Evolutionary conservation across 2,888 invertebrate species (phyloP), one percentile per base, ranked within the genome.

Genomic region (Cyclophora punctaria): DNA sequence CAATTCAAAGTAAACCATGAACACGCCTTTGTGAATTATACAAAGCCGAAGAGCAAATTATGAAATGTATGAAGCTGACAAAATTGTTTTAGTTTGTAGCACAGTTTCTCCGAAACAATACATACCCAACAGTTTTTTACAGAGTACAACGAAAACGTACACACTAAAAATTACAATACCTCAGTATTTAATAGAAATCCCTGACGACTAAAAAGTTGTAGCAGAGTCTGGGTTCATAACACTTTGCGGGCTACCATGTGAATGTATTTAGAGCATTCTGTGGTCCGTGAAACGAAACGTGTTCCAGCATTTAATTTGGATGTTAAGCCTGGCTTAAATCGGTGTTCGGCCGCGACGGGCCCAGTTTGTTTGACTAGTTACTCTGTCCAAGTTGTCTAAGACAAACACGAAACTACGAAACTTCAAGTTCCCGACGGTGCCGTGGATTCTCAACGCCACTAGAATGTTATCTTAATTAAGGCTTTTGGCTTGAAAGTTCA

Each of bases 371-470:
- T 80, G 78, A 77, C 71, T 78, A 80, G 76, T 75, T 75, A 80
- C 77, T 69, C 76, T 77, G 80, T 77, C 82, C 78, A 82, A 83
- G 73, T 84, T 79, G 71, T 71, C 71, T 70, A 76, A 83, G 82
- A 80, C 78, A 84, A 85, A 84, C 78, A 81, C 68, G 71, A 75
- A 80, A 82, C 80, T 78, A 72, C 72, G 73, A 72, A 80, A 81
- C 75, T 83, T 73, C 56, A 62, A 71, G 69, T 64, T 66, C 66
- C 66, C 56, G 62, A 62, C 66, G 66, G 65, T 62, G 57, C 64
- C 63, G 55, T 55, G 56, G 63, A 66, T 69, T 63, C 69, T 64
- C 58, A 65, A 69, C 74, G 68, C 71, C 68, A 68, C 50, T 57
- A 75, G 64, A 65, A 69, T 75, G 72, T 73, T 77, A 77, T 81